Percentiles rank a stretch among this genome's conserved stretches.
Conservation (phyloP, 1,140 invertebrate species). For the Portunus trituberculatus region DNA sequence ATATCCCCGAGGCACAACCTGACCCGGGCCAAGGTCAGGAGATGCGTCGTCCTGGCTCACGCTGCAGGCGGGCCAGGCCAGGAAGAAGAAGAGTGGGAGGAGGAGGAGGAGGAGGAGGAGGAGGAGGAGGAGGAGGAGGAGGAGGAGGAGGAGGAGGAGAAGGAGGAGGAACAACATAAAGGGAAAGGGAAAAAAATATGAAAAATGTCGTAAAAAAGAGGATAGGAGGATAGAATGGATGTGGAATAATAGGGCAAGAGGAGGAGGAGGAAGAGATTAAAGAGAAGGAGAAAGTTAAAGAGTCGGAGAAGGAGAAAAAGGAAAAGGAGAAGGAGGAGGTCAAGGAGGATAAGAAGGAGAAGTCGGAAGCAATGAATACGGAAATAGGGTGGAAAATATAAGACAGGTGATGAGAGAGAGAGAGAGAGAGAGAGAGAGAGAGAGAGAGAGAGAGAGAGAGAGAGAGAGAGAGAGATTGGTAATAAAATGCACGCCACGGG, state of each 20-base stretch:
- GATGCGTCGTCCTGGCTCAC: conserved; percentile 43
- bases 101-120: conserved; percentile 34
- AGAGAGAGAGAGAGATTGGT: too few relatives aligned
- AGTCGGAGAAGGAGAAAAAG: neutral
- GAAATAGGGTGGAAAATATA: too few relatives aligned
- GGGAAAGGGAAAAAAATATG: neutral
- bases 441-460: too few relatives aligned
- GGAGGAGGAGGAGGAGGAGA: neutral
- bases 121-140: neutral
- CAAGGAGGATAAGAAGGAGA: neutral
- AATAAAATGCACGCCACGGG: too few relatives aligned
- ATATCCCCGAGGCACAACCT: conserved; percentile 70
- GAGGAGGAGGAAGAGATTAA: neutral
- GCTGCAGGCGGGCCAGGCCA: conserved; percentile 14
- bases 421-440: too few relatives aligned
- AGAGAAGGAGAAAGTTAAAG: neutral
- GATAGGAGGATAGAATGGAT: neutral
- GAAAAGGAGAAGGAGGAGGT: too few relatives aligned
- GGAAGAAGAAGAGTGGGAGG: neutral
- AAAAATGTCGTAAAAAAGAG: neutral
- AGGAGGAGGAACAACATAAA: neutral
- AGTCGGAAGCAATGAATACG: neutral
- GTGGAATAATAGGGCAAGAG: neutral
- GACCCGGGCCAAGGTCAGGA: conserved; percentile 61
- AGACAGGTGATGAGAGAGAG: neutral